Percentiles rank a stretch among this genome's conserved stretches.
Evolutionary conservation across 2,113 vertebrate genomes (phyloP).

Genomic region (Psittacara wagleri): DNA sequence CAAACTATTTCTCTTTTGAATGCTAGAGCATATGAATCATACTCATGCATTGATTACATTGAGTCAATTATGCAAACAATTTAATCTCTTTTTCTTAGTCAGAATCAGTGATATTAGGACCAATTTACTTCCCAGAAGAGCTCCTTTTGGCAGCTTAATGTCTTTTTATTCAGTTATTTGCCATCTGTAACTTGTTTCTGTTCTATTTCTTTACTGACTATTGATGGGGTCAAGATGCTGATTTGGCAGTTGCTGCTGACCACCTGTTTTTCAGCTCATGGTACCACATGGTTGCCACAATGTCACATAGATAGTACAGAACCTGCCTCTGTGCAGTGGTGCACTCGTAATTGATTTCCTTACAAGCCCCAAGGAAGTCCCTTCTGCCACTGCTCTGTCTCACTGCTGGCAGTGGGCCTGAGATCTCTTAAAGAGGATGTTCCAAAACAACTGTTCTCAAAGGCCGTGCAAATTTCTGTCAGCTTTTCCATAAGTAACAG

Average conservation of each 20-base stretch:
- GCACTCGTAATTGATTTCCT: not conserved
- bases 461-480: fast-evolving
- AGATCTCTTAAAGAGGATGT: not conserved
- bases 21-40: not conserved
- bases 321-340: not conserved
- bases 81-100: not conserved
- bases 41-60: not conserved
- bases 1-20: not conserved
- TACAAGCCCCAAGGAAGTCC: not conserved
- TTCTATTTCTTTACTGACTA: not conserved
- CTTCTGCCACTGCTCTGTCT: not conserved
- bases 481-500: not conserved
- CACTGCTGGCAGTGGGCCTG: not conserved
- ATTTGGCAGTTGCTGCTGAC: not conserved
- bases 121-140: not conserved
- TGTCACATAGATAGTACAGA: fast-evolving
- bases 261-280: not conserved
- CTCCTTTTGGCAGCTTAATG: not conserved
- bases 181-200: conserved; percentile 40
- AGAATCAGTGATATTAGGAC: not conserved
- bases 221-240: conserved; percentile 19
- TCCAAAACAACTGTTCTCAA: not conserved
- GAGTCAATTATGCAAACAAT: not conserved
- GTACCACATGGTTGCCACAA: not conserved
- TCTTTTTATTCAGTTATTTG: conserved; percentile 18